Base-by-base conservation (phyloP, 2,888 invertebrate genomes). In the Heliconius charithonia region DNA sequence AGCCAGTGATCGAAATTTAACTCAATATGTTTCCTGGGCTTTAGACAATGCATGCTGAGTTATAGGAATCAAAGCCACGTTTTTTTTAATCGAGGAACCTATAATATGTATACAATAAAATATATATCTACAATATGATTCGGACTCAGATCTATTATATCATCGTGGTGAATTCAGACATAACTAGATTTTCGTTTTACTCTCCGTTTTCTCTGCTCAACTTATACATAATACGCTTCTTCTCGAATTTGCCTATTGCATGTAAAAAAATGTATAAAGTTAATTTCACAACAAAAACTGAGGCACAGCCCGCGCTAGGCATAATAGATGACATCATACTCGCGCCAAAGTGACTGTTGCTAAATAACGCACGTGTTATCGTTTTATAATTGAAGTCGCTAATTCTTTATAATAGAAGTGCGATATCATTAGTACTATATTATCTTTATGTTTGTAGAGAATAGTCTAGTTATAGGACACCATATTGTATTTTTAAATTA, bases 241-340 rank as follows among this genome's bases (percentile, higher is more conserved):
- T 10, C 10, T 12, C 22, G 1, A 59, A 9, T 10, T 9, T 59
- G 51, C 22, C 7, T 3, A 22, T 51, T 22, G 2, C 22, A n/a
- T 4, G n/a, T n/a, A 65, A 19, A 65, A n/a, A 29, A 29, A 41
- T 13, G 9, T 19, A 22, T 67, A 16, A 41, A 41, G 16, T 13
- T 25, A 25, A 56, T 71, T 71, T 56, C 71, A 71, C 22, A 71
- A 71, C 32, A 71, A 32, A 66, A 59, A 72, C 72, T 59, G 3
- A 16, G n/a, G 32, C 72, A 32, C 56, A 32, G n/a, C 56, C n/a
- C n/a, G 16, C 41, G 69, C n/a, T 59, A 59, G 25, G 72, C 59
- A 72, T 25, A 37, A 25, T 27, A 72, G 45, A 65, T 74, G 74
- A 74, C 74, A 74, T 74, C 74, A 74, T 74, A 27, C 63, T 6